These are phyloP conservation scores for Orgyia antiqua DNA, from an alignment of 2,888 invertebrate species.

Conservation along the genomic window DNA sequence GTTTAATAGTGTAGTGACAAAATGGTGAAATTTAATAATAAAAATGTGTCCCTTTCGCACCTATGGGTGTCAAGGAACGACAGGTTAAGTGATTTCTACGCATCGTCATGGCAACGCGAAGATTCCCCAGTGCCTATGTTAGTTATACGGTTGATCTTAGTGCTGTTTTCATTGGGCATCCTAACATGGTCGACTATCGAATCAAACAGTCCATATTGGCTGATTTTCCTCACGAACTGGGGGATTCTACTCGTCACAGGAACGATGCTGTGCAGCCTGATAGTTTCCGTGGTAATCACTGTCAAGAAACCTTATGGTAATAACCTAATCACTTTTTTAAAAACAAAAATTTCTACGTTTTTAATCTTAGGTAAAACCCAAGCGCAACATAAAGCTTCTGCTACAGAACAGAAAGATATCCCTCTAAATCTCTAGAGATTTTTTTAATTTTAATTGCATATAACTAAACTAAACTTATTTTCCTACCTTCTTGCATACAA, in stretches of 20 bases:
- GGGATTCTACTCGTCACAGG: constrained; percentile 47
- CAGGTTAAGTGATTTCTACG: constrained; percentile 56
- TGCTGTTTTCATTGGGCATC: constrained; percentile 37
- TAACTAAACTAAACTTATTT: too few relatives aligned
- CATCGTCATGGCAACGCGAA: constrained; percentile 66
- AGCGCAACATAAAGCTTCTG: too few relatives aligned
- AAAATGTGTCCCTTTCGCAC: constrained; percentile 42
- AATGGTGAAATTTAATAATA: constrained; percentile 67
- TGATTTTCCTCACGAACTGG: constrained; percentile 68
- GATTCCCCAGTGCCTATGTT: constrained; percentile 57
- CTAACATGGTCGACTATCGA: constrained; percentile 50
- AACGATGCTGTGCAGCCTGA: constrained; percentile 42
- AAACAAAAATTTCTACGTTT: too few relatives aligned
- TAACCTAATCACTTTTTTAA: too few relatives aligned
- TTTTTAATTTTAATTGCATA: too few relatives aligned
- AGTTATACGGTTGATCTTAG: constrained; percentile 43
- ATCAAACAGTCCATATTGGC: constrained; percentile 41
- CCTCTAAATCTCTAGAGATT: too few relatives aligned
- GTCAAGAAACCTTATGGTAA: constrained; percentile 41
- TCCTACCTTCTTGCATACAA: too few relatives aligned
- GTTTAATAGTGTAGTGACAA: constrained; percentile 23
- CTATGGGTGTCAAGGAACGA: constrained; percentile 60
- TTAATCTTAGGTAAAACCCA: too few relatives aligned
- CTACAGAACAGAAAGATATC: too few relatives aligned
- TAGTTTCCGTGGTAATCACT: constrained; percentile 41